phyloP scores from a whole-genome alignment of 2,888 invertebrate genomes.

The Napeogenes sylphis region DNA sequence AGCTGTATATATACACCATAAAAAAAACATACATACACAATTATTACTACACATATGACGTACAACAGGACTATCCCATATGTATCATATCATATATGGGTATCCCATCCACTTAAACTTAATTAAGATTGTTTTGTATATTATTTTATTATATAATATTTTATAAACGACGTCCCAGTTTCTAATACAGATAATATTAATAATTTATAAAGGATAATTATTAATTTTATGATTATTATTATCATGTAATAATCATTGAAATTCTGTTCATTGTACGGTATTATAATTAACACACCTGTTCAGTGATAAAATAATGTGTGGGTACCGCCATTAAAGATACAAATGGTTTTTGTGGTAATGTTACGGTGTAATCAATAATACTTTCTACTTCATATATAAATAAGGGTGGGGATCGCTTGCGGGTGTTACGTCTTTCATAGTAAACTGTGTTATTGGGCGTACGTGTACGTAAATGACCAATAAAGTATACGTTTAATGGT shows the following conservation, averaged over 20 bases:
- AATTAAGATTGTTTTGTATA: no score
- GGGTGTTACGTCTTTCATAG: slow-evolving; percentile 4
- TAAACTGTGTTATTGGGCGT: slow-evolving; percentile 15
- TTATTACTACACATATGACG: no score
- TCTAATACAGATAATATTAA: slow-evolving; percentile 12
- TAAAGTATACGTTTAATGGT: slow-evolving; percentile 31
- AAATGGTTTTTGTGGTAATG: slow-evolving; percentile 22
- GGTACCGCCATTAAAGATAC: slow-evolving; percentile 31
- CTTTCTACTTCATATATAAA: neutral
- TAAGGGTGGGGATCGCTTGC: slow-evolving; percentile 14
- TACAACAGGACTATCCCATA: no score
- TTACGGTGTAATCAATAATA: slow-evolving; percentile 7
- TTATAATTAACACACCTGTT: slow-evolving; percentile 33
- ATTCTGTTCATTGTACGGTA: slow-evolving; percentile 24
- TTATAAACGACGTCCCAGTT: no score
- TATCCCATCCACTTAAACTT: no score
- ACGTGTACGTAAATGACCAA: slow-evolving; percentile 28
- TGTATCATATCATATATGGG: no score
- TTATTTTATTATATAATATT: no score
- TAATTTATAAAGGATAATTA: slow-evolving; percentile 16
- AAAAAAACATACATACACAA: no score
- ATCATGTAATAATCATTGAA: slow-evolving; percentile 25
- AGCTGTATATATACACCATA: no score
- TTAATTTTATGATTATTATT: slow-evolving; percentile 19
- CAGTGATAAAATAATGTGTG: slow-evolving; percentile 33